Percentiles rank a stretch among this genome's conserved stretches.
These are phyloP conservation scores for Oncorhynchus clarkii DNA, from an alignment of 2,113 vertebrate species.

Conservation along the genomic window DNA sequence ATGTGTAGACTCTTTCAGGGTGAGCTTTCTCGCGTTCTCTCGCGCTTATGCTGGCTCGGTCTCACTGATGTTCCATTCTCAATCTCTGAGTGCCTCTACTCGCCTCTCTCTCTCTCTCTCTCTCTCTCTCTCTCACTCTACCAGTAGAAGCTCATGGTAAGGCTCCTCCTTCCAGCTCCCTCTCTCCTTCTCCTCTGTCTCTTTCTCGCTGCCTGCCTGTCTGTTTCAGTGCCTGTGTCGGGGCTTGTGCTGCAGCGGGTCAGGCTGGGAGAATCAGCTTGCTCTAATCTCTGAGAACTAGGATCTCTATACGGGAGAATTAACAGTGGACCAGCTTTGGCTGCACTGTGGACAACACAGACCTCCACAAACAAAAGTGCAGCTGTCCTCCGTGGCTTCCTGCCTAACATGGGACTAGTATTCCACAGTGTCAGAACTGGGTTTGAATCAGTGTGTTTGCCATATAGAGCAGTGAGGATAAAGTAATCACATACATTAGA, in stretches of 20 bases:
- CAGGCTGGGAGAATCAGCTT: slow-evolving; percentile 43
- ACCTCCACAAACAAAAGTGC: slow-evolving; percentile 42
- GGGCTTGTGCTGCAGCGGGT: slow-evolving; percentile 27
- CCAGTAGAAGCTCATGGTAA: slow-evolving; percentile 58
- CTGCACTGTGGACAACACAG: slow-evolving; percentile 53
- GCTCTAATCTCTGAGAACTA: slow-evolving; percentile 61
- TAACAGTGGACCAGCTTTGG: slow-evolving; percentile 47
- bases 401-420: slow-evolving; percentile 5
- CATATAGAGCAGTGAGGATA: too few relatives aligned
- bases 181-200: slow-evolving; percentile 37
- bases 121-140: slow-evolving; percentile 46
- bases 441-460: slow-evolving; percentile 22
- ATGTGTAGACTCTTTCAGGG: neutral
- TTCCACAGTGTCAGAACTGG: slow-evolving; percentile 18
- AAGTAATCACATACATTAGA: slow-evolving; percentile 33
- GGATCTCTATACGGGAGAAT: slow-evolving; percentile 61
- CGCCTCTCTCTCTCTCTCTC: slow-evolving; percentile 46
- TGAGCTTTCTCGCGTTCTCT: slow-evolving; percentile 11
- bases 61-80: slow-evolving; percentile 68
- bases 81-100: slow-evolving; percentile 48
- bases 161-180: slow-evolving; percentile 60
- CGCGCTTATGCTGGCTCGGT: slow-evolving; percentile 30
- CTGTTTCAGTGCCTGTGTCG: slow-evolving; percentile 57
- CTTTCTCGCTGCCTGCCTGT: slow-evolving; percentile 34
- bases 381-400: slow-evolving; percentile 32